These are phyloP conservation scores for Andrena trimmerana DNA, from an alignment of 2,888 invertebrate genomes.

Conservation along the genomic window DNA sequence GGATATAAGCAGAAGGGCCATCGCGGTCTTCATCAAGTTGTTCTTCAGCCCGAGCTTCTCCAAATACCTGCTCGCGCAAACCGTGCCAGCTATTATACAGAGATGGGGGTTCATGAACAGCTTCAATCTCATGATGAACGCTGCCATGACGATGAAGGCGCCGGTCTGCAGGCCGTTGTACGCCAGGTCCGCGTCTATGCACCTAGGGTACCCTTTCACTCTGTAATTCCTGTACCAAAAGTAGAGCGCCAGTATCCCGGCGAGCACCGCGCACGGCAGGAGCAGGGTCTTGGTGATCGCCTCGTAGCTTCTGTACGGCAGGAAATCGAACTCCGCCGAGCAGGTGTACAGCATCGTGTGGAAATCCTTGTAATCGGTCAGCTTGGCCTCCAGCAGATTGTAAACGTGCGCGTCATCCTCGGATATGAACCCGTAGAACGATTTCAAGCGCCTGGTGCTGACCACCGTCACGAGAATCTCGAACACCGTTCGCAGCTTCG, in stretches of 20 bases:
- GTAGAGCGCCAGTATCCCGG: slow-evolving; percentile 83
- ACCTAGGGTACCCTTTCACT: slow-evolving; percentile 80
- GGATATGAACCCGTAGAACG: slow-evolving; percentile 65
- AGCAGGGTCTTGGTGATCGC: slow-evolving; percentile 87
- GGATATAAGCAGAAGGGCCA: slow-evolving; percentile 86
- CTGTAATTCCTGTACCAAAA: slow-evolving; percentile 83
- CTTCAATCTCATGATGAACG: slow-evolving; percentile 92
- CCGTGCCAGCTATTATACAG: slow-evolving; percentile 90
- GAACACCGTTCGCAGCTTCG: slow-evolving; percentile 48
- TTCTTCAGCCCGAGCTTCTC: slow-evolving; percentile 83
- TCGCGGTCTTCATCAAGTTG: slow-evolving; percentile 83
- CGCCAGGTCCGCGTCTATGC: slow-evolving; percentile 87
- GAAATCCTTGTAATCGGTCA: slow-evolving; percentile 89
- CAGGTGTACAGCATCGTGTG: slow-evolving; percentile 93
- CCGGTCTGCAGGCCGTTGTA: slow-evolving; percentile 91
- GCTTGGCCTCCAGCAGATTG: slow-evolving; percentile 90
- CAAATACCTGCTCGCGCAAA: slow-evolving; percentile 88
- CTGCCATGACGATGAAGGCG: slow-evolving; percentile 91
- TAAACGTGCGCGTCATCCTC: slow-evolving; percentile 90
- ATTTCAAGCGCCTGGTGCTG: slow-evolving; percentile 74
- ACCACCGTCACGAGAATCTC: slow-evolving; percentile 76
- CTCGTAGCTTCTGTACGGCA: slow-evolving; percentile 87
- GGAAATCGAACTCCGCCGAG: slow-evolving; percentile 91
- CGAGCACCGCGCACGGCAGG: slow-evolving; percentile 87
- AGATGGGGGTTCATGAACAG: slow-evolving; percentile 92